phyloP scores from a whole-genome alignment of 2,113 vertebrate genomes.

The Amblyornis subalaris region DNA sequence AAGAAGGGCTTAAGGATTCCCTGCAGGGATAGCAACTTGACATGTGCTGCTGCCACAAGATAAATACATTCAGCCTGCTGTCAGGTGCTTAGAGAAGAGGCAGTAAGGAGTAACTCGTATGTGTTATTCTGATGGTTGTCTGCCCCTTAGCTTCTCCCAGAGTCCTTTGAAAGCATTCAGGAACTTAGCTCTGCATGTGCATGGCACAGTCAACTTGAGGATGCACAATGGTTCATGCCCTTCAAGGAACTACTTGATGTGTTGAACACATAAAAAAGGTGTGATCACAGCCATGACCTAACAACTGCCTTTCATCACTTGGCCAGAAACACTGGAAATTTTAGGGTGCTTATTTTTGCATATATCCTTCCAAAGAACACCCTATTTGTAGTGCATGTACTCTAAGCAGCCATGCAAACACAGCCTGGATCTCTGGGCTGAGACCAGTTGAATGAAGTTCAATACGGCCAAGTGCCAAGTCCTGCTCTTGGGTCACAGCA shows the following conservation, averaged over 20 bases:
- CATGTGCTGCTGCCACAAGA: not conserved
- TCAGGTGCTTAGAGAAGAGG: not conserved
- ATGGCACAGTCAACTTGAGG: not conserved
- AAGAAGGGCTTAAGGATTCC: not conserved
- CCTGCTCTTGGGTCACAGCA: not conserved
- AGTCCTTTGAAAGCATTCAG: not conserved
- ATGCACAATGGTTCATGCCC: not conserved
- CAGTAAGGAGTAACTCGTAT: not conserved
- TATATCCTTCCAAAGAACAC: not conserved
- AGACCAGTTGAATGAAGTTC: not conserved
- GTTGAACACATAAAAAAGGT: not conserved
- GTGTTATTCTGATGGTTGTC: not conserved
- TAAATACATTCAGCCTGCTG: not conserved
- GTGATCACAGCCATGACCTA: not conserved
- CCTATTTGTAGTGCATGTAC: not conserved
- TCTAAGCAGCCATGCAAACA: not conserved
- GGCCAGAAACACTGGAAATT: not conserved
- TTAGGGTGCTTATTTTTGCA: not conserved
- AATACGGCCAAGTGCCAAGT: accelerated
- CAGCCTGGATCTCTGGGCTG: not conserved
- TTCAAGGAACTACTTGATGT: not conserved
- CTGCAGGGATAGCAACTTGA: not conserved
- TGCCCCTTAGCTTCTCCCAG: not conserved
- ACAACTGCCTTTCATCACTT: not conserved
- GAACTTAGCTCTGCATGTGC: not conserved